Conservation (phyloP, 2,113 vertebrate genomes). For the Corythaeola cristata region DNA sequence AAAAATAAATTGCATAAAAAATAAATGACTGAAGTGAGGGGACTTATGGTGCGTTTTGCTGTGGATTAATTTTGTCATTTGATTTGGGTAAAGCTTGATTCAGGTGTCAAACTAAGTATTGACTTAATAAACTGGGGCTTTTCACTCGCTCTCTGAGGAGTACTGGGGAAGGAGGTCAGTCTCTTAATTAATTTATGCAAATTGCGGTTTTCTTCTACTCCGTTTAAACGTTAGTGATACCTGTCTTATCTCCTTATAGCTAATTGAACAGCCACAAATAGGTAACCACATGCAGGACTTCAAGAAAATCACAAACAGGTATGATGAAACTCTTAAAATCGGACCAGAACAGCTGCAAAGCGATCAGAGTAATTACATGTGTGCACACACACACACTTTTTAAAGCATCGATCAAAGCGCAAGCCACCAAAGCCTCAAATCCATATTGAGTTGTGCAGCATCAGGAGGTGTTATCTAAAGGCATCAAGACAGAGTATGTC, state of each 20-base stretch:
- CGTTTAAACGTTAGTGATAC: neutral
- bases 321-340: fast-evolving
- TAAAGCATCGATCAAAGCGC: neutral
- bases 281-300: neutral
- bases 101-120: conserved; percentile 1
- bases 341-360: neutral
- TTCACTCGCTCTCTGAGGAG: neutral
- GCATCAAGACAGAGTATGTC: fast-evolving
- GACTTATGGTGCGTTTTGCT: neutral
- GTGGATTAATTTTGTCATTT: neutral
- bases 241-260: conserved; percentile 28
- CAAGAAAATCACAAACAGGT: neutral
- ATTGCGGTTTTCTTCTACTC: conserved; percentile 31
- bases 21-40: conserved; percentile 39
- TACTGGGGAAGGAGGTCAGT: neutral
- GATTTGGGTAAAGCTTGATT: conserved; percentile 4
- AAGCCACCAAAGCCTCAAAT: neutral
- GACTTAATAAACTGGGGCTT: neutral
- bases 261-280: neutral
- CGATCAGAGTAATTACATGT: fast-evolving
- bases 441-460: neutral
- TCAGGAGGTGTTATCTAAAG: neutral
- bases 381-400: too few species aligned
- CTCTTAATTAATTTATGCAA: conserved; percentile 67
- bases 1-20: conserved; percentile 66